These are phyloP conservation scores for Syngnathus rostellatus DNA, from an alignment of 2,797 vertebrate genomes.

Conservation along the genomic window DNA sequence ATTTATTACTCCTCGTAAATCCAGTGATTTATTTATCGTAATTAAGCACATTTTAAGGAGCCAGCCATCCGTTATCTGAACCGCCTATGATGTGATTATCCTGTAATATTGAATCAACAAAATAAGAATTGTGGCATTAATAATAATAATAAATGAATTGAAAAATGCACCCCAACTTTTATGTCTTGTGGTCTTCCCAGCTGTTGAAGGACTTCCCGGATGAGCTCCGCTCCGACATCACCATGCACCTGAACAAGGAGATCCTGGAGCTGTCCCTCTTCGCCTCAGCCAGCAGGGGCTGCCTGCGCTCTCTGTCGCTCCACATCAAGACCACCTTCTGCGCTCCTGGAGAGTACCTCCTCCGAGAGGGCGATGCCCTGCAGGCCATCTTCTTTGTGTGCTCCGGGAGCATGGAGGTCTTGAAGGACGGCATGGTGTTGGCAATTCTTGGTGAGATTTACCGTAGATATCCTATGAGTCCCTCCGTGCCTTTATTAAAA, in stretches of 20 bases:
- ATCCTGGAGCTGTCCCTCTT: slow-evolving; percentile 93
- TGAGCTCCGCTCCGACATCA: slow-evolving; percentile 94
- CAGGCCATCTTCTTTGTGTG: slow-evolving; percentile 97
- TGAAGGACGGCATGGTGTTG: slow-evolving; percentile 91
- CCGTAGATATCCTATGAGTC: not conserved
- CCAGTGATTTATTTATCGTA: too few species aligned
- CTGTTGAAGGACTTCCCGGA: slow-evolving; percentile 96
- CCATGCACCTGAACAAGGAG: slow-evolving; percentile 98
- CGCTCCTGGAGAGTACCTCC: slow-evolving; percentile 92
- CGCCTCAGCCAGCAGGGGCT: slow-evolving; percentile 89
- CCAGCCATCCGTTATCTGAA: too few species aligned
- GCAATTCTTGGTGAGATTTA: slow-evolving; percentile 85
- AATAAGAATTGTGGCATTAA: too few species aligned
- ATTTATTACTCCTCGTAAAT: too few species aligned
- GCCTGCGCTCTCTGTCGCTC: slow-evolving; percentile 91
- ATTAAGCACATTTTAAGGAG: too few species aligned
- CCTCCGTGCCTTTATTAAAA: slow-evolving; percentile 16
- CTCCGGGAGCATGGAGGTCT: slow-evolving; percentile 97
- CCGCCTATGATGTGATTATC: too few species aligned
- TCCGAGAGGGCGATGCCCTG: slow-evolving; percentile 90
- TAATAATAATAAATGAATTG: not conserved
- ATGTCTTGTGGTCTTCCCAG: slow-evolving; percentile 46
- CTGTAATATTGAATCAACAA: too few species aligned
- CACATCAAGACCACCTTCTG: slow-evolving; percentile 99
- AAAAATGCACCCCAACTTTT: not conserved